Percentiles rank a stretch among this genome's conserved stretches.
Conservation (phyloP, 2,797 vertebrate species). For the Sebastiscus tertius region DNA sequence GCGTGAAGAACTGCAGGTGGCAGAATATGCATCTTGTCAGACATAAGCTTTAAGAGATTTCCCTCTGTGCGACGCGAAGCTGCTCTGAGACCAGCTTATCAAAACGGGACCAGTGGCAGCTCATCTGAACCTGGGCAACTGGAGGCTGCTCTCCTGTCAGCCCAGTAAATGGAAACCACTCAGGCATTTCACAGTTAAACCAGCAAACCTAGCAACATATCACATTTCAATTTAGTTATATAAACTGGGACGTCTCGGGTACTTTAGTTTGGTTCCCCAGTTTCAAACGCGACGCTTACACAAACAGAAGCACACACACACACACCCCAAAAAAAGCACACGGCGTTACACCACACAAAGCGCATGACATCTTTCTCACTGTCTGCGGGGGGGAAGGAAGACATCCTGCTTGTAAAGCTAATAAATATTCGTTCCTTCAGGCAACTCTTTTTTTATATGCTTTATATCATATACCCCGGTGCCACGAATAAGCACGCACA, state of each 20-base stretch:
- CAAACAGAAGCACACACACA: conserved; percentile 9
- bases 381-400: conserved; percentile 36
- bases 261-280: conserved; percentile 21
- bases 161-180: conserved; percentile 61
- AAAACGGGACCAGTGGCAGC: conserved; percentile 42
- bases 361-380: conserved; percentile 41
- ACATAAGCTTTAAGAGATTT: conserved; percentile 16
- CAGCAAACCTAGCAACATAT: conserved; percentile 48
- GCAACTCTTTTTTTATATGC: conserved; percentile 62
- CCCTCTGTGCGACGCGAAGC: neutral
- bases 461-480: conserved; percentile 49
- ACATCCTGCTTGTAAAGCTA: conserved; percentile 65
- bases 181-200: conserved; percentile 66
- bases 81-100: conserved; percentile 56
- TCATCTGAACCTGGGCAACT: conserved; percentile 40
- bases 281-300: conserved; percentile 21
- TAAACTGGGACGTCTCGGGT: conserved; percentile 54
- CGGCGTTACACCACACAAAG: conserved; percentile 16
- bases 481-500: conserved; percentile 28
- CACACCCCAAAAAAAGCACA: neutral
- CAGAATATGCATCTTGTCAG: conserved; percentile 40
- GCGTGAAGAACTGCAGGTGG: conserved; percentile 9
- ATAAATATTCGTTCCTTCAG: conserved; percentile 66
- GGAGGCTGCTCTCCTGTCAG: conserved; percentile 50
- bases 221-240: conserved; percentile 67